Evolutionary conservation across 2,797 vertebrate genomes (phyloP), one percentile per base, ranked within the genome.

Genomic region (Paramormyrops hopkinsi): DNA sequence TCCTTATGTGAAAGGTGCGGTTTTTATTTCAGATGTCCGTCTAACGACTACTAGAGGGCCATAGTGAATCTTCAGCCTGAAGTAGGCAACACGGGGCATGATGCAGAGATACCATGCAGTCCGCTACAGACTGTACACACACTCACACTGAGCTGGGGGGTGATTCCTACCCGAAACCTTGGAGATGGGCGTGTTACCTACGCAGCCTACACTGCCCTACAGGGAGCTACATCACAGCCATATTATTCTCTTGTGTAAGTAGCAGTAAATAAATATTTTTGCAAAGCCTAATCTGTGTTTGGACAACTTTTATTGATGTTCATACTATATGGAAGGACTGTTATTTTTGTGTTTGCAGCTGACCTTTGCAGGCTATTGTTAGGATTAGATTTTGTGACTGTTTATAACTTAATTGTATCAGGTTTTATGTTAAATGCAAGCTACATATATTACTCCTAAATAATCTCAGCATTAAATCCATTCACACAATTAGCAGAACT

Each of bases 351-450:
- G 37, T 44, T 79, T 79, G 2, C 17, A n/a, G 17, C 12, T 19
- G 17, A 44, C 37, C n/a, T 89, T 89, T 25, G 11, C 62, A n/a
- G 53, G 53, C 22, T 14, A 65, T 86, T 89, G 25, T 89, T 46
- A 73, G 69, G 14, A 41, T 22, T 48, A 50, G 76, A 48, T 48
- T 59, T 22, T 86, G 56, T 88, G n/a, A 56, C n/a, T 22, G 17
- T 89, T 83, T 88, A 83, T 84, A 84, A 19, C 22, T 9, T 83
- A 76, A 53, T 59, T 59, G 76, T 44, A 69, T 89, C 41, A 82
- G 37, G 76, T 82, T 46, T 46, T 19, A 82, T 37, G 29, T 73
- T 73, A 37, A 37, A 37, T 37, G 33, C 41, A 46, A 7, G 37
- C 19, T 82, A 11, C 76, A 46, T 46, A 44, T 46, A 46, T 44